These are phyloP conservation scores for Drosophila picticornis DNA, from an alignment of 2,888 invertebrate genomes.

Conservation along the genomic window DNA sequence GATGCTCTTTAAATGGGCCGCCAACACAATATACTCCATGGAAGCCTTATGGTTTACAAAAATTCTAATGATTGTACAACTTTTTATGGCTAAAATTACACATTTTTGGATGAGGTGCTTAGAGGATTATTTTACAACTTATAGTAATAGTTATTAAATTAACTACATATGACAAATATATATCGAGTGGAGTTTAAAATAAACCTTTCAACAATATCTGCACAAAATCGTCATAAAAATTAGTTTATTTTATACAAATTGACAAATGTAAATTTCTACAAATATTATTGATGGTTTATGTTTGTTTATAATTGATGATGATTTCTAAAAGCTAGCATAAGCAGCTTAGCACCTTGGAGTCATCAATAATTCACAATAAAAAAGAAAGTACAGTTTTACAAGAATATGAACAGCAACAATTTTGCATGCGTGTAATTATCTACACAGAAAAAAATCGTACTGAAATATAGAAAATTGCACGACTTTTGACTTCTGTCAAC, in stretches of 20 bases:
- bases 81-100: background rate
- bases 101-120: background rate
- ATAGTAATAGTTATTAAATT: background rate
- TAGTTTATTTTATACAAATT: background rate
- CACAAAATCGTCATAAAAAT: slow-evolving; percentile 14
- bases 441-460: background rate
- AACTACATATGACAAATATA: background rate
- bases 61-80: background rate
- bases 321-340: slow-evolving; percentile 37
- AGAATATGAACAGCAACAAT: background rate
- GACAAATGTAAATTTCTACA: slow-evolving; percentile 14
- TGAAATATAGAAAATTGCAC: background rate
- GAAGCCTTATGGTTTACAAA: background rate
- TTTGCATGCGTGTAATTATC: background rate
- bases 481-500: background rate
- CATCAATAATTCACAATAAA: slow-evolving; percentile 38
- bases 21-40: background rate
- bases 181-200: too few species aligned
- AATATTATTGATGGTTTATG: slow-evolving; percentile 1
- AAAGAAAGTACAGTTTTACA: background rate
- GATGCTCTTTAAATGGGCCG: slow-evolving; percentile 24
- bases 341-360: slow-evolving; percentile 29
- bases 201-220: background rate
- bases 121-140: background rate
- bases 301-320: background rate